Conservation (phyloP, 2,797 vertebrate species). For the Pterois miles region DNA sequence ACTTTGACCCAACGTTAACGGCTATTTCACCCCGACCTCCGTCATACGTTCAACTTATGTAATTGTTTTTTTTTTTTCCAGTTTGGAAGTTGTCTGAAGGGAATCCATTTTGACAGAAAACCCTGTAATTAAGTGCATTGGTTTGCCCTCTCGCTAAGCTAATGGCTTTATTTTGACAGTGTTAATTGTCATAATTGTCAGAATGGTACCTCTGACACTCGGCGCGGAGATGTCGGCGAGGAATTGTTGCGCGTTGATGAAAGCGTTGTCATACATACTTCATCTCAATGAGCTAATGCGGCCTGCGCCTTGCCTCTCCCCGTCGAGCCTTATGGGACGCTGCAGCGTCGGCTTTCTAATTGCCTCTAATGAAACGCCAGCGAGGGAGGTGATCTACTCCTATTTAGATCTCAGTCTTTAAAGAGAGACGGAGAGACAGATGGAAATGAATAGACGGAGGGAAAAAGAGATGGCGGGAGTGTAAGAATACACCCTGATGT, state of each 20-base stretch:
- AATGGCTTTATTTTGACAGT: constrained; percentile 87
- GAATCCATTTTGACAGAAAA: constrained; percentile 78
- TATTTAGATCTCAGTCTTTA: constrained; percentile 75
- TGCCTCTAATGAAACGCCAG: constrained; percentile 82
- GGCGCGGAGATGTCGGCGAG: constrained; percentile 70
- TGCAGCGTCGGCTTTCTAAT: constrained; percentile 77
- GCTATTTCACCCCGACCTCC: constrained; percentile 35
- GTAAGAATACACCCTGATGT: constrained; percentile 6
- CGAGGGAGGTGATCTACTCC: constrained; percentile 76
- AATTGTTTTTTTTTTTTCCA: constrained; percentile 10
- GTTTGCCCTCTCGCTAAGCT: constrained; percentile 74
- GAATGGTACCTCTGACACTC: constrained; percentile 83
- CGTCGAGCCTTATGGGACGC: constrained; percentile 73
- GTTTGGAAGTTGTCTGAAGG: constrained; percentile 62
- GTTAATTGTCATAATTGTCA: constrained; percentile 86
- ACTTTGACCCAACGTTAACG: constrained; percentile 33
- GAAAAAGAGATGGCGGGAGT: constrained; percentile 26
- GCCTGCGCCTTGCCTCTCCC: constrained; percentile 66
- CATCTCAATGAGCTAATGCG: constrained; percentile 77
- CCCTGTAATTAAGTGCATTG: constrained; percentile 82
- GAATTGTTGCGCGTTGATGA: constrained; percentile 79
- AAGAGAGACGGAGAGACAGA: constrained; percentile 61
- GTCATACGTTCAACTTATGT: constrained; percentile 22
- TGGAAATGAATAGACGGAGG: constrained; percentile 35
- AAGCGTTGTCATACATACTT: constrained; percentile 81